Evolutionary conservation across 2,113 vertebrate species (phyloP).

Genomic region (Neolamprologus toae): DNA sequence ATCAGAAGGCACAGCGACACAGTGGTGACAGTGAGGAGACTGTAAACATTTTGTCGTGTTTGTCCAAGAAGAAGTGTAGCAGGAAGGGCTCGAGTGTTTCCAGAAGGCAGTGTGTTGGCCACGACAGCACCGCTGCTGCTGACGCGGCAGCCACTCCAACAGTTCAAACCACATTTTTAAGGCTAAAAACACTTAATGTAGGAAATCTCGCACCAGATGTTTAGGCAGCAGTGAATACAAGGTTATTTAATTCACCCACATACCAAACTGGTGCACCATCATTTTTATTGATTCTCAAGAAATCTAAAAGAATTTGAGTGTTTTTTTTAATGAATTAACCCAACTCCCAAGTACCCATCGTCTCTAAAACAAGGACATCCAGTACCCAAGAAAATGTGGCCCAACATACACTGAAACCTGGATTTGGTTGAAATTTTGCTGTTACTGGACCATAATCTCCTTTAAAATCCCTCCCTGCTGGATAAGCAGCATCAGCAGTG

Average conservation of each 20-base stretch:
- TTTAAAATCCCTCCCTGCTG: background rate
- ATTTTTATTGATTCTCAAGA: background rate
- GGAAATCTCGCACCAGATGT: conserved; percentile 67
- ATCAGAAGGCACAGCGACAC: conserved; percentile 69
- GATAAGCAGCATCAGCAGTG: conserved; percentile 2
- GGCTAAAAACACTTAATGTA: conserved; percentile 74
- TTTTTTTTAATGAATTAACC: background rate
- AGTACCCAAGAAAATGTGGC: background rate
- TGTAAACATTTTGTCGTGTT: conserved; percentile 56
- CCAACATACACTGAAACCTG: background rate
- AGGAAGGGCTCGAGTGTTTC: background rate
- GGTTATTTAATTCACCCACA: background rate
- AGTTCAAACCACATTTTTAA: conserved; percentile 74
- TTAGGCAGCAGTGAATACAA: conserved; percentile 65
- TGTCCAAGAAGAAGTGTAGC: background rate
- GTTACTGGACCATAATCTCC: background rate
- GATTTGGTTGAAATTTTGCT: background rate
- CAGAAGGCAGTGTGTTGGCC: conserved; percentile 69
- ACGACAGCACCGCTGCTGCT: background rate
- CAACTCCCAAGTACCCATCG: background rate
- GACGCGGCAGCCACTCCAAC: conserved; percentile 51
- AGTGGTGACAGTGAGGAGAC: conserved; percentile 41
- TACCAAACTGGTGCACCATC: background rate
- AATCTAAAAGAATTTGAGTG: background rate
- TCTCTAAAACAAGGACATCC: background rate